A percentile compares a stretch with the other conserved stretches of the same genome.
Evolutionary conservation across 2,797 vertebrate species (phyloP).

Genomic region (Iguana delicatissima): DNA sequence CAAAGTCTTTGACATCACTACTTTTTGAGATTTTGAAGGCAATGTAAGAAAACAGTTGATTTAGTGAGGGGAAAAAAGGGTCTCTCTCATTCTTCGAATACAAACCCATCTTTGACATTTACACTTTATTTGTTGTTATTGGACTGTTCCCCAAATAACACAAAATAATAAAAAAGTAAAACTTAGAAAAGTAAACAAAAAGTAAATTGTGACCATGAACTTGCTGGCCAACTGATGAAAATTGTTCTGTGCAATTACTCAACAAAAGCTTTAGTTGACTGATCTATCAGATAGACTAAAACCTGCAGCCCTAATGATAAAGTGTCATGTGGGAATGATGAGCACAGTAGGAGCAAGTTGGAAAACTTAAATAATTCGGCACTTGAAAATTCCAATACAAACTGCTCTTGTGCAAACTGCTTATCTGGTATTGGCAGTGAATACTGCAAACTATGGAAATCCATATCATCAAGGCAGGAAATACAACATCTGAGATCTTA

Average conservation of each 20-base stretch:
- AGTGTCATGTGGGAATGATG: background rate
- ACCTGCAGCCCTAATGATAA: background rate
- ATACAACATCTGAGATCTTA: too few species aligned
- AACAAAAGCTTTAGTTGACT: slow-evolving; percentile 1
- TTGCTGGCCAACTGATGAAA: background rate
- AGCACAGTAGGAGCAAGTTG: background rate
- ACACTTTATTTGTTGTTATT: background rate
- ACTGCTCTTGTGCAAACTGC: background rate
- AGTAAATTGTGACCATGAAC: background rate
- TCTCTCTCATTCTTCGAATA: background rate
- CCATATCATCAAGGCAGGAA: background rate
- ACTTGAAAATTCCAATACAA: background rate
- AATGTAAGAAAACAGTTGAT: background rate
- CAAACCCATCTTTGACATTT: background rate
- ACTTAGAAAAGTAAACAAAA: background rate
- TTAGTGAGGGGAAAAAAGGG: background rate
- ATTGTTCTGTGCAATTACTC: background rate
- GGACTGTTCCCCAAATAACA: background rate
- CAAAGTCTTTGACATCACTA: background rate
- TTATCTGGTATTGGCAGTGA: too few species aligned
- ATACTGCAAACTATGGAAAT: background rate
- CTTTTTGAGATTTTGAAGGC: background rate
- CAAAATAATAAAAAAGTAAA: background rate
- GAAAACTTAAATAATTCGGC: background rate
- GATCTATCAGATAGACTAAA: slow-evolving; percentile 6